Conservation (phyloP, 2,797 vertebrate species). For the Notamacropus eugenii region DNA sequence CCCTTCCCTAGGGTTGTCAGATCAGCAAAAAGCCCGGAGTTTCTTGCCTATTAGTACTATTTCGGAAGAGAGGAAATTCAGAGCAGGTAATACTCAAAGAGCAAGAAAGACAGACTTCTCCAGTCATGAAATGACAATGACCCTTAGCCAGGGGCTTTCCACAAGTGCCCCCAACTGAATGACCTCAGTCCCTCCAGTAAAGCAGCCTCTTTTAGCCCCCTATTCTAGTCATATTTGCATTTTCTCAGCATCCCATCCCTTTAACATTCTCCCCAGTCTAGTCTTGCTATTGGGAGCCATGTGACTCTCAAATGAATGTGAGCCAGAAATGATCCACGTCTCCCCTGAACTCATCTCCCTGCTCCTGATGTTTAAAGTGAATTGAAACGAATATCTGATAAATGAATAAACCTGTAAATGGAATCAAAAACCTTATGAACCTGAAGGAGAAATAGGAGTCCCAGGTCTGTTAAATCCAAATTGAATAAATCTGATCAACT, state of each 20-base stretch:
- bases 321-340: neutral
- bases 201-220: accelerated
- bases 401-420: constrained; percentile 63
- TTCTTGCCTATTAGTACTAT: neutral
- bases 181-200: neutral
- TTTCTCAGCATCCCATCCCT: neutral
- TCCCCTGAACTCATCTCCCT: constrained; percentile 42
- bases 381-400: constrained; percentile 62
- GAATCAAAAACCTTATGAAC: constrained; percentile 73
- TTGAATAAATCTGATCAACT: constrained; percentile 80
- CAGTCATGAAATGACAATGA: neutral
- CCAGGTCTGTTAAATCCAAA: constrained; percentile 78
- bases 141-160: no score
- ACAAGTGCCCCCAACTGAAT: no score
- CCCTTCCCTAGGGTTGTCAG: neutral
- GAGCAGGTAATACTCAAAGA: neutral
- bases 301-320: neutral
- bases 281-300: neutral
- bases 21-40: neutral
- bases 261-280: constrained; percentile 22
- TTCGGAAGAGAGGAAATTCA: neutral
- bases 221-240: neutral
- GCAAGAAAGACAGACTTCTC: neutral
- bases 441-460: constrained; percentile 69
- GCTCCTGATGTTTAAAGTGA: constrained; percentile 56